Percentiles rank a stretch among this genome's conserved stretches.
phyloP scores from a whole-genome alignment of 1,140 invertebrate species.

The Trichonephila clavata region DNA sequence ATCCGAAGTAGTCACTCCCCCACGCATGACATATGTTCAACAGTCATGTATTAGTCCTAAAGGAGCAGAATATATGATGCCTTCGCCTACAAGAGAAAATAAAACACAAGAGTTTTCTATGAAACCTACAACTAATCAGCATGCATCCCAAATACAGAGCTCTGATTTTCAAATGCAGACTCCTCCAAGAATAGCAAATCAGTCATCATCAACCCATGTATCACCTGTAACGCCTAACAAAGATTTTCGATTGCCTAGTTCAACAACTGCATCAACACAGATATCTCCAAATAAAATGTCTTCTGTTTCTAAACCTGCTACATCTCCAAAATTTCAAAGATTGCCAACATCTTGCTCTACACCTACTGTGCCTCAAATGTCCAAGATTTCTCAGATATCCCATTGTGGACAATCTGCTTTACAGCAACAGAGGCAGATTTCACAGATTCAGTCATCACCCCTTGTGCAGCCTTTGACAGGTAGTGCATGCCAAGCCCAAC shows the following conservation, averaged over 20 bases:
- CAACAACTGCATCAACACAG: constrained; percentile 50
- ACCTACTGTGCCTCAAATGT: constrained; percentile 28
- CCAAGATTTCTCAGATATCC: constrained; percentile 53
- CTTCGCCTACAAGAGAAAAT: constrained; percentile 59
- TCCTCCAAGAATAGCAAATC: constrained; percentile 40
- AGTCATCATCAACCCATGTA: constrained; percentile 61
- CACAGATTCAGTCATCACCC: constrained; percentile 35
- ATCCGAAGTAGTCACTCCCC: constrained; percentile 37
- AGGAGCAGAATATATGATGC: constrained; percentile 55
- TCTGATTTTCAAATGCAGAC: constrained; percentile 73
- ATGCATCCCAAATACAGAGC: constrained; percentile 46
- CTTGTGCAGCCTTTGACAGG: constrained; percentile 46
- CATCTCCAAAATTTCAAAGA: constrained; percentile 63
- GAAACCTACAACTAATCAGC: constrained; percentile 61
- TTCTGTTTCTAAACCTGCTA: constrained; percentile 16
- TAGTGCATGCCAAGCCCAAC: constrained; percentile 62
- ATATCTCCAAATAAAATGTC: constrained; percentile 56
- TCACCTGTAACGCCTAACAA: constrained; percentile 26
- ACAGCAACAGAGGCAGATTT: constrained; percentile 60
- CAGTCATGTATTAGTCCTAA: constrained; percentile 66
- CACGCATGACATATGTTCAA: constrained; percentile 50
- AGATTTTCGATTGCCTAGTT: constrained; percentile 45
- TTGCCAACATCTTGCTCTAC: constrained; percentile 54
- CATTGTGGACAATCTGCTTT: constrained; percentile 57
- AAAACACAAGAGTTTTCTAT: constrained; percentile 68